phyloP scores from a whole-genome alignment of 1,140 invertebrate genomes.

The Amphibalanus amphitrite region DNA sequence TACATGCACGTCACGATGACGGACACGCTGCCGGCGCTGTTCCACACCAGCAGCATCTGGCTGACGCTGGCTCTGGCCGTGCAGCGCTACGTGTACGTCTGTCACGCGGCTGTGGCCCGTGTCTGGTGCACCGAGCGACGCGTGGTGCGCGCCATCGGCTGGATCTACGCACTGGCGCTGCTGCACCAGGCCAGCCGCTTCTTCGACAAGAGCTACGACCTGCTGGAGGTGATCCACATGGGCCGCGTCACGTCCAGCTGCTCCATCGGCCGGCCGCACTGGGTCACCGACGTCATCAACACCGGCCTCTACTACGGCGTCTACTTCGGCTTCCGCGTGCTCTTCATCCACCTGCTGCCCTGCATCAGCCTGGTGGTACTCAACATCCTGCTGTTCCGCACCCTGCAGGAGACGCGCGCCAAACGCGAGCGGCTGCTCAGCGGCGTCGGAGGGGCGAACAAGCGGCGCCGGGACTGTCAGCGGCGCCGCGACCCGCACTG shows the following conservation, averaged over 20 bases:
- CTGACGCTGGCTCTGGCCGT: constrained; percentile 67
- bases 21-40: constrained; percentile 59
- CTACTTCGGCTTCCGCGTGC: constrained; percentile 67
- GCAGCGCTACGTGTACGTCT: constrained; percentile 81
- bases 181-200: constrained; percentile 56
- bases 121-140: constrained; percentile 72
- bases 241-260: constrained; percentile 23
- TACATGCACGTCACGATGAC: constrained; percentile 60
- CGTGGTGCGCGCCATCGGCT: constrained; percentile 53
- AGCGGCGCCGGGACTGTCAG: constrained; percentile 53
- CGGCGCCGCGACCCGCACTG: constrained; percentile 69
- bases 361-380: constrained; percentile 73
- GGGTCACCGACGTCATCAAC: constrained; percentile 44
- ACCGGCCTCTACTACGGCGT: constrained; percentile 51
- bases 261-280: constrained; percentile 32
- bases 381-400: constrained; percentile 68
- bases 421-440: constrained; percentile 37
- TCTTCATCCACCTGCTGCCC: constrained; percentile 78
- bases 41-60: constrained; percentile 85
- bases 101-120: constrained; percentile 62
- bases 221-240: constrained; percentile 35
- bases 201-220: constrained; percentile 44
- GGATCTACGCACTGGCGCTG: constrained; percentile 52
- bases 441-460: constrained; percentile 54
- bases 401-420: constrained; percentile 60